Base-by-base conservation (phyloP, 2,113 vertebrate genomes). In the Patagioenas fasciata region DNA sequence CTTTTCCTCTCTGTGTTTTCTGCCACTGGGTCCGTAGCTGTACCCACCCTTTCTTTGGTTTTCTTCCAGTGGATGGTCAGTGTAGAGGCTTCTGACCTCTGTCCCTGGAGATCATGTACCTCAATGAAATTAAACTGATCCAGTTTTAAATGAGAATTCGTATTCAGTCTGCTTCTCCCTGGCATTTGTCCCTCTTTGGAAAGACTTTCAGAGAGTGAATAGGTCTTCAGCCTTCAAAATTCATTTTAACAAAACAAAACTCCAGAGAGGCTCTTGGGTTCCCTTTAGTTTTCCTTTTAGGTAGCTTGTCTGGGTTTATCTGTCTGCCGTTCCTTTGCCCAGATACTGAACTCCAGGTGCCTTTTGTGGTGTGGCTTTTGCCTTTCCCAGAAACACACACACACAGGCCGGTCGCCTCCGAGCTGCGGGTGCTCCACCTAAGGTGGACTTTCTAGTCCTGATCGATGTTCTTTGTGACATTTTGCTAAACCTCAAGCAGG, bases 311-410 rank as follows among this genome's bases (percentile, higher is more conserved):
- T 31, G n/a, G 36, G 4, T 74, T 74, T 44, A 0, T 31, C 18
- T 50, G 0, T n/a, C 16, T 64, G 47, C n/a, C 5, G 0, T 82
- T 93, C 28, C 40, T 88, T 58, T 93, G 25, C 40, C 24, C 21
- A 34, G 70, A 10, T 32, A 14, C 29, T 61, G 18, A 61, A 15
- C 66, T 70, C 47, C 3, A 40, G 32, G 5, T 69, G 4, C 38
- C 40, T 57, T 50, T 15, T 19, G 12, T 34, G 70, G 21, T 0
- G 0, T 73, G 25, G 60, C 42, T 89, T 78, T 93, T 73, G 20
- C 44, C 38, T 66, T 66, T 62, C 60, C 64, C 34, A 15, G 26
- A 67, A 80, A 38, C 0, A 2, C 29, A 3, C 4, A 2, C 0
- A 6, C n/a, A 6, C 10, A 19, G 34, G 8, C 53, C 38, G n/a